Conservation (phyloP, 2,888 invertebrate genomes). For the Neria commutata region DNA sequence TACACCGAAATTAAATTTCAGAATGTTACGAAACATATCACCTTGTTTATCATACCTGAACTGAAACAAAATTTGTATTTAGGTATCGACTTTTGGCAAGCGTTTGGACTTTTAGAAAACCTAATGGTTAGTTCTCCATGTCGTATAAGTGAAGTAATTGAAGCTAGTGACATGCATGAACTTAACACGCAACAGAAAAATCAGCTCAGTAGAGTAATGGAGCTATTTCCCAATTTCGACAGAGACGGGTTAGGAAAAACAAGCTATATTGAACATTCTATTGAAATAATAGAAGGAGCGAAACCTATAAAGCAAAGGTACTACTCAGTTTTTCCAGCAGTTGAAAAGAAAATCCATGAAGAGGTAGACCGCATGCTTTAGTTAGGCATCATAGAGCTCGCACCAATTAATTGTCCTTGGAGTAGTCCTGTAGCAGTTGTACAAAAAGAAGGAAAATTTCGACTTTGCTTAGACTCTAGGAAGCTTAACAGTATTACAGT, state of each 20-base stretch:
- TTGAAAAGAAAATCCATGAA: conserved; percentile 21
- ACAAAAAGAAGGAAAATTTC: conserved; percentile 31
- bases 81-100: conserved; percentile 23
- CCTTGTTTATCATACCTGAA: conserved; percentile 17
- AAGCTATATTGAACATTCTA: conserved; percentile 18
- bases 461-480: conserved; percentile 43
- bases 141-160: background rate
- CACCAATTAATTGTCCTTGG: conserved; percentile 36
- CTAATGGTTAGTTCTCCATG: conserved; percentile 5
- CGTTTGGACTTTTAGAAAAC: conserved; percentile 12
- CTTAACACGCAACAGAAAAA: background rate
- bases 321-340: conserved; percentile 24
- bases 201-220: background rate
- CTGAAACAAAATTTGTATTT: conserved; percentile 22
- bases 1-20: conserved; percentile 11
- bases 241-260: conserved; percentile 26
- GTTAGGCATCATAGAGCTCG: conserved; percentile 37
- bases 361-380: conserved; percentile 43
- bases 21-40: conserved; percentile 1
- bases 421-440: conserved; percentile 40
- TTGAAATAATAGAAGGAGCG: conserved; percentile 21
- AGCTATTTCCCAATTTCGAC: conserved; percentile 20
- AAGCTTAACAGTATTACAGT: conserved; percentile 38
- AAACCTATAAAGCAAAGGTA: conserved; percentile 26
- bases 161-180: too few relatives aligned